Base-by-base conservation (phyloP, 1,140 invertebrate species). In the Lasioglossum albipes region DNA sequence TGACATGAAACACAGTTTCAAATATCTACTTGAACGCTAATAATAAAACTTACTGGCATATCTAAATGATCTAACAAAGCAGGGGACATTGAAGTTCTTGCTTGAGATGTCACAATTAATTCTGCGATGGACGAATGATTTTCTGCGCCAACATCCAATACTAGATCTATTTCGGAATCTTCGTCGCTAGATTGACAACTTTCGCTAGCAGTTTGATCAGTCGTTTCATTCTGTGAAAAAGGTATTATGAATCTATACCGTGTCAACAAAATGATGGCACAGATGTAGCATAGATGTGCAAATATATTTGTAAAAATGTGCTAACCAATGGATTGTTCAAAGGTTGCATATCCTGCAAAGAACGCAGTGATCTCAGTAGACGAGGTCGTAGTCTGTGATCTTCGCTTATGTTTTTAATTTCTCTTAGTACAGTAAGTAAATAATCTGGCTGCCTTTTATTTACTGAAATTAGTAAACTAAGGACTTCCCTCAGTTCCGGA, bases 401-500 rank as follows among this genome's bases (percentile, higher is more conserved):
- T 7, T 95, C 95, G 82, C 95, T 95, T 45, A 96, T 94, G 52
- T 94, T 89, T 84, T 95, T 95, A 57, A 96, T 90, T 89, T 96
- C 95, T 82, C 94, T 93, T 74, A 96, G 95, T 73, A 96, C 90
- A 84, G 95, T 95, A 67, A 96, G 94, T 22, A 96, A 90, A 87
- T 95, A 96, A 84, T 96, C 95, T 1, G 96, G 95, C 78, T 95
- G 93, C 66, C 93, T 94, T 90, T 95, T 95, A 89, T 96, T 96
- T 2, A 95, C 95, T 2, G 95, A 94, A 45, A 97, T 95, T 18
- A 96, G 91, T 5, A 95, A 94, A n/a, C 95, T 95, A 2, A 97
- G 94, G 88, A 96, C 95, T 18, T 96, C 95, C 87, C 84, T 87
- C 86, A 91, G 85, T 75, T 91, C 90, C 20, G 79, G 78, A 54